Evolutionary conservation across 2,113 vertebrate species (phyloP).

Genomic region (Malurus elegans): DNA sequence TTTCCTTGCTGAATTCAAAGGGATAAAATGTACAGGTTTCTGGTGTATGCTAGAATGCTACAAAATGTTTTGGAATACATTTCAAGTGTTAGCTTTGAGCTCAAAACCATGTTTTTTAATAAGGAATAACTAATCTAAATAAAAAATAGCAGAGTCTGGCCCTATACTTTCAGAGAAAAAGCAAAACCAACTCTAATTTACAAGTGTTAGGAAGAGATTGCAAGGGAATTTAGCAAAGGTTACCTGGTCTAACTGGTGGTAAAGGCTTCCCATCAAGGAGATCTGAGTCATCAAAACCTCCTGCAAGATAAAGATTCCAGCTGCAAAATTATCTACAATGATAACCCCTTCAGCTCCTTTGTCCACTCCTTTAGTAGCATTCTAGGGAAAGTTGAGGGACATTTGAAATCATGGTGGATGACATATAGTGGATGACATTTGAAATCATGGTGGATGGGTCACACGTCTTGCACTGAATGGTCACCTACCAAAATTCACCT

Average conservation of each 20-base stretch:
- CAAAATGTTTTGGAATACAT: not conserved
- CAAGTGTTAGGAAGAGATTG: not conserved
- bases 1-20: not conserved
- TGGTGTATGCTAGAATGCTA: not conserved
- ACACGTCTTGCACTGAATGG: not conserved
- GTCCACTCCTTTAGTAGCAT: not conserved
- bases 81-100: not conserved
- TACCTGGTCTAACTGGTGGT: conserved; percentile 28
- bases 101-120: not conserved
- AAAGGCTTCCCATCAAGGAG: conserved; percentile 58
- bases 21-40: not conserved
- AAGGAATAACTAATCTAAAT: not conserved
- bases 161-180: not conserved
- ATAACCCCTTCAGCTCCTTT: not conserved
- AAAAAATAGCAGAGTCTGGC: not conserved
- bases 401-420: not conserved
- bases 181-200: not conserved
- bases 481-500: not conserved
- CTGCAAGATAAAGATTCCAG: conserved; percentile 39
- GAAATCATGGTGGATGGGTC: not conserved
- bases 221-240: not conserved
- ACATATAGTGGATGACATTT: too few species aligned
- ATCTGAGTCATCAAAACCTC: conserved; percentile 55
- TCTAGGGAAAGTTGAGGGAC: not conserved
- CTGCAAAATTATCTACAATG: not conserved